Conservation (phyloP, 2,113 vertebrate genomes). For the Puntigrus tetrazona region DNA sequence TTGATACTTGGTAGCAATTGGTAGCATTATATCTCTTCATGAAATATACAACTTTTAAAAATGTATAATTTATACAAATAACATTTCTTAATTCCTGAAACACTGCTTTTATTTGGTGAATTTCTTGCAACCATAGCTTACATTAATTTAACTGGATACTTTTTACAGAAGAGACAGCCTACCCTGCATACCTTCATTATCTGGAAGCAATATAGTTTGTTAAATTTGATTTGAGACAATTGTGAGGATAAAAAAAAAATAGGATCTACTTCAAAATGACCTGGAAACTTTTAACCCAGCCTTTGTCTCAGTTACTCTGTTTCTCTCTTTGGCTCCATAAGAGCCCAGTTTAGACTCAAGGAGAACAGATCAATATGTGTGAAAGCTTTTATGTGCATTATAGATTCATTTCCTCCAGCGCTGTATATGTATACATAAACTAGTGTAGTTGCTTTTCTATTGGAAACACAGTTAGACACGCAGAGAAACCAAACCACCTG, state of each 20-base stretch:
- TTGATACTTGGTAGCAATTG: too few relatives aligned
- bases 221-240: not conserved
- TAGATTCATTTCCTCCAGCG: slow-evolving; percentile 11
- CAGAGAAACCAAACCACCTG: not conserved
- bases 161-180: not conserved
- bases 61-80: too few relatives aligned
- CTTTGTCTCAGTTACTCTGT: not conserved
- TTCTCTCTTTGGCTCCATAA: slow-evolving; percentile 3
- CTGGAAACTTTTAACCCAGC: not conserved
- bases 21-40: too few relatives aligned
- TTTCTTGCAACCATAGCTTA: not conserved
- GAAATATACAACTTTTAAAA: too few relatives aligned
- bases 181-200: not conserved
- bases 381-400: slow-evolving; percentile 27
- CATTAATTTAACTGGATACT: not conserved
- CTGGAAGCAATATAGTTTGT: not conserved
- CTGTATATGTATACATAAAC: slow-evolving; percentile 16
- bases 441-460: not conserved
- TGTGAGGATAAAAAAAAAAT: not conserved
- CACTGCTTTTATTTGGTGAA: not conserved
- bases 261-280: not conserved
- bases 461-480: not conserved
- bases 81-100: not conserved
- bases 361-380: slow-evolving; percentile 1
- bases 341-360: slow-evolving; percentile 14